Evolutionary conservation across 2,113 vertebrate species (phyloP), one percentile per base, ranked within the genome.

Genomic region (Fukomys damarensis): DNA sequence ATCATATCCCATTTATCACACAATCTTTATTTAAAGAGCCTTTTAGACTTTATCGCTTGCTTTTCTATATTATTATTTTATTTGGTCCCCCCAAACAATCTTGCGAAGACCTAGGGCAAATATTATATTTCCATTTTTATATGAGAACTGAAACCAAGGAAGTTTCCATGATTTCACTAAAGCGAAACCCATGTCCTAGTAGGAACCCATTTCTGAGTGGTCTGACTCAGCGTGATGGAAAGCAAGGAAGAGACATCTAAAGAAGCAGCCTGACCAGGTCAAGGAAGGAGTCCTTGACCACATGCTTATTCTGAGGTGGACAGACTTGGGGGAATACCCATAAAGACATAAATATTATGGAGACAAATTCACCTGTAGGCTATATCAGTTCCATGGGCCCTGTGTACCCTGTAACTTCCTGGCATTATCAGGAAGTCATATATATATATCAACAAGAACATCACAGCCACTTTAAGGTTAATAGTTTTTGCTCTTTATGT

Each of bases 341-440:
- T 49, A 70, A 52, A 93, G n/a, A 46, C 86, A 86, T 52, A 94
- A 82, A 84, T 84, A 68, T 41, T 79, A 81, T 85, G 26, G 68
- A 77, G 93, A 89, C 58, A 89, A 79, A 95, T 86, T 0, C 3
- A 52, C 7, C 30, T 17, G 4, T 65, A 52, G 13, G 9, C 7
- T 85, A 0, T 79, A 38, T 80, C n/a, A 66, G 61, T 38, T 56
- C 30, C 26, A 52, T 10, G n/a, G 35, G 35, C 35, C 85, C 49
- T 26, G 24, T 7, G 35, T 4, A 32, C 17, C 30, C 79, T 38
- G 4, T 72, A 72, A 66, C 35, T 80, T 72, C 22, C 7, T 90
- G 58, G 10, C 17, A 30, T 30, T 86, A 86, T 66, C 72, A 82
- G 28, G 38, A 91, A 85, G 54, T 56, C 80, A 38, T 6, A 5